A percentile compares a stretch with the other conserved stretches of the same genome.
These are phyloP conservation scores for Adelphocoris suturalis DNA, from an alignment of 2,888 invertebrate genomes.

Conservation along the genomic window DNA sequence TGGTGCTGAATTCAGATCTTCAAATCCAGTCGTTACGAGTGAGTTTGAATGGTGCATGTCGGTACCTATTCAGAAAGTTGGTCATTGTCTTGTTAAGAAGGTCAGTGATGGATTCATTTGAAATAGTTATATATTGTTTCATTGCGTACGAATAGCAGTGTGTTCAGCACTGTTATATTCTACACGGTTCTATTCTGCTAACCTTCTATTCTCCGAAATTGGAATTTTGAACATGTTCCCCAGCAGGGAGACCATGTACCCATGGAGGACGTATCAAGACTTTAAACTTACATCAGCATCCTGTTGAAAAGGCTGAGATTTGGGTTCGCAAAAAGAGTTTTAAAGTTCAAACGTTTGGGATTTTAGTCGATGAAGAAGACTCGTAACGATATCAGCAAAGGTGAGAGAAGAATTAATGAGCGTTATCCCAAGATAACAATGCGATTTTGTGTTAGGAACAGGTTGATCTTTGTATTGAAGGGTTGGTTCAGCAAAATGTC, in stretches of 20 bases:
- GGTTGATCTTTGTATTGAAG: too few relatives aligned
- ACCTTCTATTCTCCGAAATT: background rate
- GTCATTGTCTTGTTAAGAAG: background rate
- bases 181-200: background rate
- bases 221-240: background rate
- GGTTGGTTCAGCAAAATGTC: background rate
- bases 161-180: background rate
- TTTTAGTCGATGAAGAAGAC: background rate
- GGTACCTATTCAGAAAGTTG: background rate
- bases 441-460: too few relatives aligned
- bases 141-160: background rate
- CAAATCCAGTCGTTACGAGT: background rate
- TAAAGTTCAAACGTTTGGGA: background rate
- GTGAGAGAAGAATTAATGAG: background rate
- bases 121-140: background rate
- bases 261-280: background rate
- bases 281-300: background rate
- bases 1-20: background rate
- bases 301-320: background rate
- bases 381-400: background rate
- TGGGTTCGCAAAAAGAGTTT: background rate
- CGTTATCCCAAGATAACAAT: background rate
- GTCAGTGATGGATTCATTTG: background rate
- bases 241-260: background rate
- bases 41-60: background rate